Evolutionary conservation across 2,113 vertebrate species (phyloP).

Genomic region (Melanostigma gelatinosum): DNA sequence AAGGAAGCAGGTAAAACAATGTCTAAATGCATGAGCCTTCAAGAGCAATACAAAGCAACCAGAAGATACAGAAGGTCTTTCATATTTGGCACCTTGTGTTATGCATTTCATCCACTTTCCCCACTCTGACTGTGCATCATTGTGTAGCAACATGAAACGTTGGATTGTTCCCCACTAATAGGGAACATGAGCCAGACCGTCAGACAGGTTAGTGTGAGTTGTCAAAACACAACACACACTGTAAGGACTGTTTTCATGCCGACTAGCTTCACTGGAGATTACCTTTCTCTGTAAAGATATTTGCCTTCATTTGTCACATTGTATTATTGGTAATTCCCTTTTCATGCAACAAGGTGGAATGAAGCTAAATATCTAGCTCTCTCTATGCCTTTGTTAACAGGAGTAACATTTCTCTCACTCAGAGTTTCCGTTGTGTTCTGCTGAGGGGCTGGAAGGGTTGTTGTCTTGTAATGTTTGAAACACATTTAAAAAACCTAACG

Average conservation of each 20-base stretch:
- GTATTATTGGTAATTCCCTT: constrained; percentile 26
- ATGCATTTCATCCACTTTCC: not conserved
- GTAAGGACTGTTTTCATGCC: not conserved
- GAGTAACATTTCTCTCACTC: constrained; percentile 25
- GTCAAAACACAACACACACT: constrained; percentile 1
- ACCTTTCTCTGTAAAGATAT: not conserved
- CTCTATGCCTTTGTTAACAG: constrained; percentile 11
- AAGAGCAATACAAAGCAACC: not conserved
- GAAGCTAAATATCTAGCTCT: not conserved
- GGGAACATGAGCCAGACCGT: not conserved
- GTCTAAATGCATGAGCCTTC: not conserved
- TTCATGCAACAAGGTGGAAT: constrained; percentile 23
- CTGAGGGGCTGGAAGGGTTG: constrained; percentile 19
- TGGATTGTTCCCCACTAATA: not conserved
- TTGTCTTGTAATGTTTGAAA: constrained; percentile 37
- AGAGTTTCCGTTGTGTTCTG: constrained; percentile 2
- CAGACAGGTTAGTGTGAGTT: not conserved
- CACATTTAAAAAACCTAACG: constrained; percentile 45
- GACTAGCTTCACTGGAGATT: not conserved
- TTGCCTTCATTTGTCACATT: constrained; percentile 17
- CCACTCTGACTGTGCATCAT: not conserved
- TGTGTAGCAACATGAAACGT: not conserved
- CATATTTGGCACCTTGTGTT: not conserved
- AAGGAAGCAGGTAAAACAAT: not conserved
- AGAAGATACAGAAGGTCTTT: not conserved